Evolutionary conservation across 2,797 vertebrate species (phyloP), one percentile per base, ranked within the genome.

Genomic region (Phoeniculus purpureus): DNA sequence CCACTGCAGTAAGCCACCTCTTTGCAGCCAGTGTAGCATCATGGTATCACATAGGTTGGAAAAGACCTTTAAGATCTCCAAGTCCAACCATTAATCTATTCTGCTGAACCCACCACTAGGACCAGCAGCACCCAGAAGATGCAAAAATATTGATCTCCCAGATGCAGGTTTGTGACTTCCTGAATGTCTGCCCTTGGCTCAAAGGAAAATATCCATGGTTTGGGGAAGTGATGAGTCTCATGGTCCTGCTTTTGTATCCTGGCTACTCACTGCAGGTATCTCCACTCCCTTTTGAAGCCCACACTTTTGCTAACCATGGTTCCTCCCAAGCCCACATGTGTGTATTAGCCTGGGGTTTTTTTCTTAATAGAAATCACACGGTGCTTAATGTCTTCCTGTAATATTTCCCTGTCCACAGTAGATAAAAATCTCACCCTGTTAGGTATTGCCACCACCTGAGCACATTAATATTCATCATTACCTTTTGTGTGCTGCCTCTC

Each of bases 401-500:
- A 61, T 56, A 25, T 75, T 54, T 64, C 43, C 50, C 54, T 59
- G 72, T 37, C 88, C 85, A 6, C 20, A 26, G 45, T 7, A 87
- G 89, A 83, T 47, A 58, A 76, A 83, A 88, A 88, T 81, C 83
- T 81, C 68, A 40, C 50, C 56, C 64, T 64, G 16, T 52, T 82
- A 76, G 78, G 50, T 16, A 55, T 14, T 66, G 77, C 87, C 88
- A 86, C 78, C 81, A 62, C 29, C 54, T 81, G 78, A 34, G 54
- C 47, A 25, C 78, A 43, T 94, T 79, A 79, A 92, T 94, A 92
- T 91, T 94, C 90, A 85, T 88, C 72, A 76, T 94, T 73, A 80
- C n/a, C 60, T 83, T 90, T 71, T 64, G 74, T 73, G 15, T 66
- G 61, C 87, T 29, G 83, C 74, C 74, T 91, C n/a, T 71, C 90